Percentiles rank a stretch among this genome's conserved stretches.
Conservation (phyloP, 2,888 invertebrate genomes). For the Polydrusus cervinus region DNA sequence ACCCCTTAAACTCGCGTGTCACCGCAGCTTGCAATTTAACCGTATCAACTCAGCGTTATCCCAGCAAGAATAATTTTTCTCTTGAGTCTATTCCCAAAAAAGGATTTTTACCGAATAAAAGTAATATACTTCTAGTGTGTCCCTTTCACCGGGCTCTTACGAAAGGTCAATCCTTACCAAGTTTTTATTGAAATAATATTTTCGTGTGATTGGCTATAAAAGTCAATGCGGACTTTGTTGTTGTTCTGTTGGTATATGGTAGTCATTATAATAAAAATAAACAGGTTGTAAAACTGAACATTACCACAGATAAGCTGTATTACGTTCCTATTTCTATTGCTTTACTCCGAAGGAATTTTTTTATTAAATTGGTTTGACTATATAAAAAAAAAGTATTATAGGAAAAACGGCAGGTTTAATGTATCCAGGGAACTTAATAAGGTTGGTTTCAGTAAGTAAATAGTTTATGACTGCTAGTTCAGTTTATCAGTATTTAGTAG, state of each 20-base stretch:
- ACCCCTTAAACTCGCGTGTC: not conserved
- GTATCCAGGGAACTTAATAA: not conserved
- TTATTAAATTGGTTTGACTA: slow-evolving; percentile 37
- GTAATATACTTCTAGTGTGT: slow-evolving; percentile 43
- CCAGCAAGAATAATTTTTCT: slow-evolving; percentile 1
- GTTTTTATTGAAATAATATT: slow-evolving; percentile 52
- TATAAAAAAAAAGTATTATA: slow-evolving; percentile 17
- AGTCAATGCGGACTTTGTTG: slow-evolving; percentile 50
- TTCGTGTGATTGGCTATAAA: slow-evolving; percentile 48
- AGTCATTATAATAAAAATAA: slow-evolving; percentile 52
- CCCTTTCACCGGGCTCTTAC: slow-evolving; percentile 36
- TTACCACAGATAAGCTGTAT: slow-evolving; percentile 47
- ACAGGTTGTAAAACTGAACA: slow-evolving; percentile 47
- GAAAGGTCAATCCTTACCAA: slow-evolving; percentile 42
- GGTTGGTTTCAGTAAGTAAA: not conserved
- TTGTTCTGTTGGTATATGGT: slow-evolving; percentile 41
- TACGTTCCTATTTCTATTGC: slow-evolving; percentile 40
- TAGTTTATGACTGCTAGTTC: too few species aligned
- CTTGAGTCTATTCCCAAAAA: slow-evolving; percentile 2
- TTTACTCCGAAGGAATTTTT: slow-evolving; percentile 33
- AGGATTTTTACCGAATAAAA: slow-evolving; percentile 33
- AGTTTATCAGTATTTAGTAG: not conserved
- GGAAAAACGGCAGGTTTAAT: not conserved
- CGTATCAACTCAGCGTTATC: not conserved
- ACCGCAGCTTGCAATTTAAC: not conserved